Evolutionary conservation across 2,888 invertebrate genomes (phyloP), one percentile per base, ranked within the genome.

Genomic region (Orchesellides sinensis): DNA sequence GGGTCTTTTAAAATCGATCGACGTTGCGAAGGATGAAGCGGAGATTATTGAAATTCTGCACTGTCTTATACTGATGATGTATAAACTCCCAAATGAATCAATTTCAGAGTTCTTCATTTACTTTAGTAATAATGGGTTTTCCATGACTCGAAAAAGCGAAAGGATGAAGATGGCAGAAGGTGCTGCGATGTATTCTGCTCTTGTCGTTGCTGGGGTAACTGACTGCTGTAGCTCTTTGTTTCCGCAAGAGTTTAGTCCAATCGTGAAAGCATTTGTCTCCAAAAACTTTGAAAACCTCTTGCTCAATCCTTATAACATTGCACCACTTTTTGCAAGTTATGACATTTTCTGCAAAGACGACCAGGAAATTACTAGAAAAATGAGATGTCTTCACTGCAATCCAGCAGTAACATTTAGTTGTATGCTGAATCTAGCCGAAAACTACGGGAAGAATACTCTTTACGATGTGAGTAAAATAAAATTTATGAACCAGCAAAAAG

Each of bases 21-120:
- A 59, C 2, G 27, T 81, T 0, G 75, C 85, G 19, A 21, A 82
- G 40, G 78, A 78, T 65, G 84, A 86, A 6, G 54, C 69, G 21
- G 87, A 88, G 56, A 61, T 49, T 17, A n/a, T 86, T 14, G 84
- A 87, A 73, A 66, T 84, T 17, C 61, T 88, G 3, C 86, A 88
- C 52, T 77, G 84, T 14, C 25, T 88, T 0, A 29, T 72, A 0
- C 65, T 86, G 8, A 52, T 88, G 4, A 52, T 86, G 52, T 84
- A 70, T 69, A 81, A 87, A 49, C n/a, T 77, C 14, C 84, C 84
- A 35, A 54, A 54, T n/a, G 75, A 74, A 14, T 29, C 74, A 0
- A 80, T 84, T 21, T 54, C 65, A 8, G 69, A 73, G n/a, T 84
- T 80, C 27, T 80, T 73, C 17, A 32, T 27, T 0, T 70, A 70